Conservation (phyloP, 1,140 invertebrate species). For the Drosophila bocqueti region DNA sequence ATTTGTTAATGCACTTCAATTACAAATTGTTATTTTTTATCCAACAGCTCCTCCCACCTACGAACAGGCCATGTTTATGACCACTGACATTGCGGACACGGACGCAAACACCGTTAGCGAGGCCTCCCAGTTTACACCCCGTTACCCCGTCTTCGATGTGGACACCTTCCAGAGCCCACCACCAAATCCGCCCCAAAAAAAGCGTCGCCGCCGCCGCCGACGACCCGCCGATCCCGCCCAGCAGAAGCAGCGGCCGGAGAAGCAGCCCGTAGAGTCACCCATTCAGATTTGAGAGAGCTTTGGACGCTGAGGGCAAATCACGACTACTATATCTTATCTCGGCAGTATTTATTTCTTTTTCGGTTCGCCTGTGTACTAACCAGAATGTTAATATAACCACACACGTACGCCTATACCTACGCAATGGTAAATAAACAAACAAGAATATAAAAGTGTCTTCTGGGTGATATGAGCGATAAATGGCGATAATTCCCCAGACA, state of each 20-base stretch:
- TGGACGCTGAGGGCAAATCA: conserved; percentile 13
- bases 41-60: conserved; percentile 75
- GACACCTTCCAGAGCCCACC: conserved; percentile 70
- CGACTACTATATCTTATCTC: conserved; percentile 63
- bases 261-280: conserved; percentile 69
- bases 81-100: conserved; percentile 75
- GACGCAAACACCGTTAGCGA: conserved; percentile 77
- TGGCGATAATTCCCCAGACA: conserved; percentile 7
- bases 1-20: neutral
- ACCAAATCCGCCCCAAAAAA: conserved; percentile 72
- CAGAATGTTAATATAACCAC: conserved; percentile 28
- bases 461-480: conserved; percentile 34
- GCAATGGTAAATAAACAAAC: conserved; percentile 49
- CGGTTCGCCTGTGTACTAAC: conserved; percentile 33
- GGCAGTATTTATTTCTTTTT: conserved; percentile 58
- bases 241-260: conserved; percentile 32
- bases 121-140: conserved; percentile 68
- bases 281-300: conserved; percentile 60
- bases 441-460: conserved; percentile 41
- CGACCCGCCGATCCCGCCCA: conserved; percentile 42
- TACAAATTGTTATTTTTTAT: neutral
- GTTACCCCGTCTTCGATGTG: conserved; percentile 80
- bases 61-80: conserved; percentile 82
- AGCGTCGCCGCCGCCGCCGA: conserved; percentile 57
- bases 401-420: conserved; percentile 5